Conservation (phyloP, 2,113 vertebrate genomes). For the Scomber scombrus region DNA sequence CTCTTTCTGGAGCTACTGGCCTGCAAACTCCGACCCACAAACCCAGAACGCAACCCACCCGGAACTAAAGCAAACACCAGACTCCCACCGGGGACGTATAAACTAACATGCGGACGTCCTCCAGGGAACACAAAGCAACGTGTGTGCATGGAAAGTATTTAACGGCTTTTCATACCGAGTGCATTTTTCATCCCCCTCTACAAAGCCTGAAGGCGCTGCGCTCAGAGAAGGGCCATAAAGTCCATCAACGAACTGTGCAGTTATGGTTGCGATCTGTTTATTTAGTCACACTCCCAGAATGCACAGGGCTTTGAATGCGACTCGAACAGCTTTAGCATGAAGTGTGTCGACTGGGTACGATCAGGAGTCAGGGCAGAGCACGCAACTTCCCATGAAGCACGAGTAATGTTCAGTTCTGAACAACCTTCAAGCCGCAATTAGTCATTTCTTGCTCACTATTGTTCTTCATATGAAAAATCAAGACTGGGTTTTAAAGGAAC, state of each 20-base stretch:
- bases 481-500: no score
- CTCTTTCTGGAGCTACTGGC: constrained; percentile 33
- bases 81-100: constrained; percentile 55
- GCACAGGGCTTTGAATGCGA: constrained; percentile 44
- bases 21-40: constrained; percentile 54
- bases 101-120: constrained; percentile 51
- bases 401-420: not conserved
- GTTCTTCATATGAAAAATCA: not conserved
- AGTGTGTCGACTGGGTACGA: constrained; percentile 8
- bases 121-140: constrained; percentile 56
- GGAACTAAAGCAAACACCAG: constrained; percentile 77
- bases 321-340: constrained; percentile 14
- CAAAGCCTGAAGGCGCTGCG: constrained; percentile 53
- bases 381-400: constrained; percentile 20
- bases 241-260: constrained; percentile 58
- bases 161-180: constrained; percentile 59
- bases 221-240: constrained; percentile 65
- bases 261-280: constrained; percentile 65
- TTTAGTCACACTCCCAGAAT: constrained; percentile 71
- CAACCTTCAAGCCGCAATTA: not conserved
- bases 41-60: constrained; percentile 54
- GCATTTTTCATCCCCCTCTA: constrained; percentile 52
- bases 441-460: constrained; percentile 12
- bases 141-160: constrained; percentile 74
- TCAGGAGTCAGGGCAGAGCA: constrained; percentile 3